Evolutionary conservation across 2,888 invertebrate species (phyloP).

Genomic region (Ophraella communa): DNA sequence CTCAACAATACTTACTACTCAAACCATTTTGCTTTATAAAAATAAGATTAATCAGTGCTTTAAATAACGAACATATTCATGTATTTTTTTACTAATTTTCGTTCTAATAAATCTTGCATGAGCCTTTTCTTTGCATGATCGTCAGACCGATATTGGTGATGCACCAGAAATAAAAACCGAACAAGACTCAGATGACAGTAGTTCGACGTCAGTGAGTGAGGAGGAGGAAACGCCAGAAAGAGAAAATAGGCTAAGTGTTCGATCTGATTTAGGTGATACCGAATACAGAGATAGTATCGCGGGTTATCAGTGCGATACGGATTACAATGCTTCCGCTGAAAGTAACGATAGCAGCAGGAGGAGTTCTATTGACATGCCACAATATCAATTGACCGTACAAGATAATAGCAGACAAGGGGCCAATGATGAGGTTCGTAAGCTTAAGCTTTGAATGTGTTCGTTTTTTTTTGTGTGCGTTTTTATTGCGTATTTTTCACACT

Average conservation of each 20-base stretch:
- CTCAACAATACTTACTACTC: too few species aligned
- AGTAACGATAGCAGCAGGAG: conserved; percentile 53
- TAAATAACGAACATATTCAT: neutral
- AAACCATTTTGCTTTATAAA: too few species aligned
- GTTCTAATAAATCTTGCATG: conserved; percentile 41
- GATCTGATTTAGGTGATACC: conserved; percentile 6
- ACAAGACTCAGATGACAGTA: neutral
- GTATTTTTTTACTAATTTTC: conserved; percentile 8
- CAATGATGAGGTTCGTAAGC: conserved; percentile 36
- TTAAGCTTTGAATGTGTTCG: conserved; percentile 28
- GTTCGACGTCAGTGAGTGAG: neutral
- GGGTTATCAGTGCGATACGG: conserved; percentile 49
- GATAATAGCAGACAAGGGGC: neutral
- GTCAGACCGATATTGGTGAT: conserved; percentile 45
- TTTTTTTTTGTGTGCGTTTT: conserved; percentile 2
- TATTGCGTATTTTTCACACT: neutral
- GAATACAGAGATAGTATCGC: conserved; percentile 29
- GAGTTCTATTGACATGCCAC: conserved; percentile 41
- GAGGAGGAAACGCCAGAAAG: conserved; percentile 6
- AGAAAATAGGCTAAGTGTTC: conserved; percentile 31
- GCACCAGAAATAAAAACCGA: conserved; percentile 18
- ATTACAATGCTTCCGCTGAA: conserved; percentile 57
- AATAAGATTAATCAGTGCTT: neutral
- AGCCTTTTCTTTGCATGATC: conserved; percentile 53
- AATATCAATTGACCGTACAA: conserved; percentile 25